Percentiles rank a stretch among this genome's conserved stretches.
These are phyloP conservation scores for Cyrtodaria siliqua DNA, from an alignment of 2,888 invertebrate species.

Conservation along the genomic window DNA sequence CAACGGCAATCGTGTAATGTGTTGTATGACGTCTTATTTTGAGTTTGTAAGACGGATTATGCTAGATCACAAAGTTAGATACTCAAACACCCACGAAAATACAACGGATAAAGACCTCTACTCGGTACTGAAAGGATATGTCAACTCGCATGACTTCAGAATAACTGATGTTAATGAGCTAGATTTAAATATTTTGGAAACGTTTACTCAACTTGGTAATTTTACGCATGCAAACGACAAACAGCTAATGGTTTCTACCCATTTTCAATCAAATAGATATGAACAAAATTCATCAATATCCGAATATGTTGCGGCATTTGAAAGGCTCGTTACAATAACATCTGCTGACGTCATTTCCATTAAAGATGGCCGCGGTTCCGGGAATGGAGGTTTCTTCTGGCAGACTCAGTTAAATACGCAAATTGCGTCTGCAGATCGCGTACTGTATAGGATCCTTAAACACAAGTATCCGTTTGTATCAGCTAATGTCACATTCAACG, in stretches of 20 bases:
- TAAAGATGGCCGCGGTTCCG: slow-evolving; percentile 77
- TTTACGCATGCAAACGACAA: background rate
- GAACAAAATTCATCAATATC: slow-evolving; percentile 61
- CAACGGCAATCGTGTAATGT: background rate
- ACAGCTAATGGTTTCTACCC: background rate
- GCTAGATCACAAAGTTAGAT: slow-evolving; percentile 68
- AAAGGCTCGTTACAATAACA: slow-evolving; percentile 44
- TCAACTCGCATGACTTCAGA: slow-evolving; percentile 23
- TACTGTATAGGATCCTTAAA: slow-evolving; percentile 64
- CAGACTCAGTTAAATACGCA: slow-evolving; percentile 60
- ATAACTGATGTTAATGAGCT: slow-evolving; percentile 17
- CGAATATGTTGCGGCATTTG: slow-evolving; percentile 70
- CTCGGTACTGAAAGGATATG: slow-evolving; percentile 43
- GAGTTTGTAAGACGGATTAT: slow-evolving; percentile 51
- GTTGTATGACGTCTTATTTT: background rate
- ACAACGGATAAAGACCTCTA: slow-evolving; percentile 5
- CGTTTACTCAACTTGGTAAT: background rate
- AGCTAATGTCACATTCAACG: slow-evolving; percentile 66
- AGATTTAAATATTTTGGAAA: background rate
- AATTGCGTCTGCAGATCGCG: slow-evolving; percentile 60
- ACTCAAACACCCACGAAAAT: slow-evolving; percentile 20
- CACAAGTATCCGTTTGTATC: slow-evolving; percentile 58
- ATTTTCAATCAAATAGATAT: slow-evolving; percentile 57
- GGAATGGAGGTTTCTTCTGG: slow-evolving; percentile 75
- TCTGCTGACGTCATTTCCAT: slow-evolving; percentile 73